Evolutionary conservation across 2,888 invertebrate genomes (phyloP).

Genomic region (Malacosoma neustria): DNA sequence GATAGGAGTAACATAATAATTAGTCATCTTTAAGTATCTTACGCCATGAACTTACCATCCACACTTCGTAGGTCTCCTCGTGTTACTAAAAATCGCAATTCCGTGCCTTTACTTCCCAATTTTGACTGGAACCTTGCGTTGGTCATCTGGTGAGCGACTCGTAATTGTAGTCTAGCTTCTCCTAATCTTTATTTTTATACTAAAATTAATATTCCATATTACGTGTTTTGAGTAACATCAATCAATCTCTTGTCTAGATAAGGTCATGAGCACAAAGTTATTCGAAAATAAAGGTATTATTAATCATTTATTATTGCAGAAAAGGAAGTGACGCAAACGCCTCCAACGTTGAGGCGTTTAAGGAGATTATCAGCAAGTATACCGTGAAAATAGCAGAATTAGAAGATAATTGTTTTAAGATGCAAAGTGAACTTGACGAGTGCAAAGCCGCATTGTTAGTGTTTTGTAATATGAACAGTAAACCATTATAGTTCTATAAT

Average conservation of each 20-base stretch:
- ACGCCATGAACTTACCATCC: too few relatives aligned
- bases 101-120: too few relatives aligned
- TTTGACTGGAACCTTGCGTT: too few relatives aligned
- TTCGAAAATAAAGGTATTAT: slow-evolving; percentile 16
- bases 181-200: too few relatives aligned
- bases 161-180: too few relatives aligned
- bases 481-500: background rate
- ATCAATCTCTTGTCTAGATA: slow-evolving; percentile 20
- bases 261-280: slow-evolving; percentile 15
- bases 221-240: background rate
- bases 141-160: too few relatives aligned
- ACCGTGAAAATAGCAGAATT: slow-evolving; percentile 48
- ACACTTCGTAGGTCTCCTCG: too few relatives aligned
- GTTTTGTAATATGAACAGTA: slow-evolving; percentile 27
- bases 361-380: slow-evolving; percentile 51
- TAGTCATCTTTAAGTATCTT: too few relatives aligned
- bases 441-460: slow-evolving; percentile 69
- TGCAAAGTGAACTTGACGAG: slow-evolving; percentile 55
- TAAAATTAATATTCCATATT: slow-evolving; percentile 1
- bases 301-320: slow-evolving; percentile 36
- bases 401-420: slow-evolving; percentile 54
- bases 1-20: too few relatives aligned
- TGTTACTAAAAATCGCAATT: too few relatives aligned
- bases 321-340: slow-evolving; percentile 31
- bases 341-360: slow-evolving; percentile 31